Evolutionary conservation across 1,140 invertebrate species (phyloP), one percentile per base, ranked within the genome.

Genomic region (Zaprionus africanus): DNA sequence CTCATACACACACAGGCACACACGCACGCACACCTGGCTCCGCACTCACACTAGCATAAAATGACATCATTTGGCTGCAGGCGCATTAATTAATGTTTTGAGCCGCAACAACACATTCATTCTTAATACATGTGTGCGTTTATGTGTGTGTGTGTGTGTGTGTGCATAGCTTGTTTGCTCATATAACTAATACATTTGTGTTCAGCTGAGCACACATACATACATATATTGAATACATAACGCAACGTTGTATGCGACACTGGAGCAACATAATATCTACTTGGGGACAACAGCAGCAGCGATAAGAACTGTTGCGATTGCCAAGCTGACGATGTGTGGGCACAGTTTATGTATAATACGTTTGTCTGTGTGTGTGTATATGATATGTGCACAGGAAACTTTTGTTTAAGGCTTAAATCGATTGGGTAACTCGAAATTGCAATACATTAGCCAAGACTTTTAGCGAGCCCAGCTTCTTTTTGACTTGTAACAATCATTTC

Each of bases 61-160:
- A 87, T 84, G 84, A 78, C 84, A 81, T 87, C 80, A 80, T 80
- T 87, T 77, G 68, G 83, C 83, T 87, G 83, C 83, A 82, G 83
- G 83, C 83, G 73, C 83, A 87, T 87, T 87, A 87, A 87, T 87
- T 87, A 87, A 86, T 86, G 82, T 86, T 86, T 79, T 86, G 66
- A 83, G 84, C 73, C 81, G 49, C 80, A 76, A 65, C 77, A 79
- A 51, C 46, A 51, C 46, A 51, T 51, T 31, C 62, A 73, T 71
- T n/a, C 49, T 28, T 71, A 72, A 71, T 66, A 63, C 75, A 62
- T 77, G 58, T 49, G 68, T 46, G 15, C 31, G 67, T 43, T 41
- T 46, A 26, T 54, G 54, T 56, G 7, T 56, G 34, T 19, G 22
- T 28, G 26, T 28, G 1, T 38, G 38, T 43, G 17, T 49, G 7